These are phyloP conservation scores for Thymallus thymallus DNA, from an alignment of 2,113 vertebrate genomes.

Conservation along the genomic window DNA sequence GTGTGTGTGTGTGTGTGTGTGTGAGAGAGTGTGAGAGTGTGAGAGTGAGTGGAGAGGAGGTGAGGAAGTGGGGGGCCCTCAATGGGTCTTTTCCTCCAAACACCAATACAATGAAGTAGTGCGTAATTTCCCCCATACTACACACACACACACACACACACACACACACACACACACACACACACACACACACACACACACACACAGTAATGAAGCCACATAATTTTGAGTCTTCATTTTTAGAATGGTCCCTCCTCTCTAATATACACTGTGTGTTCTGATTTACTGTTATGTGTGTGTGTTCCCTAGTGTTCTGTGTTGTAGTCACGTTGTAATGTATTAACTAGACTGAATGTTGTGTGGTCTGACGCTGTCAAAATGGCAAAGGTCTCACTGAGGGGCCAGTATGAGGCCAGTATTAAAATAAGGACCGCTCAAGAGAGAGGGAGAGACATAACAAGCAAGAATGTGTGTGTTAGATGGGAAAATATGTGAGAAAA, in stretches of 20 bases:
- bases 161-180: conserved; percentile 28
- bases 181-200: conserved; percentile 36
- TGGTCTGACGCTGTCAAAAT: not conserved
- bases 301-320: too few species aligned
- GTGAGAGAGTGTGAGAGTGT: too few species aligned
- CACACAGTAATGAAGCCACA: conserved; percentile 5
- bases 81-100: conserved; percentile 73
- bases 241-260: not conserved
- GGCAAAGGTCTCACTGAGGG: too few species aligned
- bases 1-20: too few species aligned
- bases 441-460: too few species aligned
- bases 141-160: not conserved
- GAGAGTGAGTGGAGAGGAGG: too few species aligned
- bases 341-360: not conserved
- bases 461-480: too few species aligned
- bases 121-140: conserved; percentile 71
- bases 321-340: too few species aligned
- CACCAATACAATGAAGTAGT: conserved; percentile 74
- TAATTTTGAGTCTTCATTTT: conserved; percentile 13
- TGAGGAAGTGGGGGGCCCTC: conserved; percentile 62
- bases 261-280: too few species aligned
- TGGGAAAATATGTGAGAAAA: conserved; percentile 4
- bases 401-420: too few species aligned
- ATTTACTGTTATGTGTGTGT: not conserved
- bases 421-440: too few species aligned